These are phyloP conservation scores for Macrochelys suwanniensis DNA, from an alignment of 2,797 vertebrate genomes.

Conservation along the genomic window DNA sequence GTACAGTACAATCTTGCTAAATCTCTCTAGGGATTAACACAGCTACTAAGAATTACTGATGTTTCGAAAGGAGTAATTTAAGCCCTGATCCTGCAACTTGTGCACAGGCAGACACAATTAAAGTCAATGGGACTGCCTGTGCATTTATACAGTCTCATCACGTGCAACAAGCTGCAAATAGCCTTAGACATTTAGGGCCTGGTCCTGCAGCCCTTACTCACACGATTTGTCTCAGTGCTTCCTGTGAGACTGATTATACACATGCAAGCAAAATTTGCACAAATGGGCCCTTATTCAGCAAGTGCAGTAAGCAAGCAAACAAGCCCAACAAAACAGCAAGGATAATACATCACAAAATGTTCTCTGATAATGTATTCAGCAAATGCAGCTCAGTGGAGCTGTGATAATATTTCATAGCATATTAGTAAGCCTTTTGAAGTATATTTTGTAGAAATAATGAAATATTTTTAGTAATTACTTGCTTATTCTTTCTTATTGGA, in stretches of 20 bases:
- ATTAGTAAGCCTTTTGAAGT: not conserved
- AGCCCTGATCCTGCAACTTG: not conserved
- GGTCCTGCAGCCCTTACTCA: not conserved
- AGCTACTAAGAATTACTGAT: fast-evolving
- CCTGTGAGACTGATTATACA: not conserved
- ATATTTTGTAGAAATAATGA: not conserved
- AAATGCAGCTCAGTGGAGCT: not conserved
- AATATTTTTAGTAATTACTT: not conserved
- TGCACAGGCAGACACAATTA: not conserved
- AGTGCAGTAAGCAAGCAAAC: not conserved
- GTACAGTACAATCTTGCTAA: not conserved
- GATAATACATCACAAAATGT: fast-evolving
- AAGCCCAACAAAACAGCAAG: not conserved
- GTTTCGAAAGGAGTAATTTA: not conserved
- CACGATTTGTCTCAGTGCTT: not conserved
- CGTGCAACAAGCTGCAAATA: not conserved
- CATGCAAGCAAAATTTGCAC: not conserved
- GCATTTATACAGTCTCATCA: not conserved
- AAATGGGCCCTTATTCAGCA: not conserved
- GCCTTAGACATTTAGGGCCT: not conserved
- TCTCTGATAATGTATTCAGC: not conserved
- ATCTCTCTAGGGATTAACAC: not conserved
- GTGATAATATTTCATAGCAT: not conserved
- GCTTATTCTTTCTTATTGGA: not conserved
- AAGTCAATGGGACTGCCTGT: not conserved